Base-by-base conservation (phyloP, 2,113 vertebrate genomes). In the Pelecanus crispus region DNA sequence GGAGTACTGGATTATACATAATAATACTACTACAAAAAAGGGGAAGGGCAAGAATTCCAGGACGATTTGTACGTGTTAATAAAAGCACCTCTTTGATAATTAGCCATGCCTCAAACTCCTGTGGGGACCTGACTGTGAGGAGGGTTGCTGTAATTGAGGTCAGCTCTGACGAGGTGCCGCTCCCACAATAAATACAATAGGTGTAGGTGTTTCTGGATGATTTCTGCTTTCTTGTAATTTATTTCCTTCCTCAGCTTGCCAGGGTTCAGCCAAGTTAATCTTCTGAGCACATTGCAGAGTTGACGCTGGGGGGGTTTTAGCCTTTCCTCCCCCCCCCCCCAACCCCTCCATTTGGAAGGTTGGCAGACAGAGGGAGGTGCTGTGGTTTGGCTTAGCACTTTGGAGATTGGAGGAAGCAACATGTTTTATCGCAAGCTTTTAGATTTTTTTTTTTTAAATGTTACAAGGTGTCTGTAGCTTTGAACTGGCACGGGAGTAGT, bases 51-150 rank as follows among this genome's bases (percentile, higher is more conserved):
- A 32, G 52, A 56, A 61, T 70, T 92, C 6, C 62, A 36, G 68
- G 56, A 34, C 2, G 11, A 21, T 75, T 24, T 36, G 42, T 52
- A 4, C 0, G 0, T 32, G 44, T 63, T 65, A 50, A 34, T 75
- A 17, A 84, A 62, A 82, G n/a, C 66, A 75, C 20, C 44, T 75
- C 34, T 61, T 28, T 34, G 65, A 6, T 85, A 68, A 85, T 79
- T 32, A 68, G 74, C 74, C 18, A 1, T 72, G 77, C 61, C 77
- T 90, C 3, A 1, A 73, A 31, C 67, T 70, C 11, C 7, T 34
- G 58, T 29, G 79, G 53, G 73, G 71, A 40, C 86, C 49, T 74
- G 89, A 4, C 52, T 42, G 44, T 6, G 75, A 50, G 80, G 38
- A 84, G 68, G 21, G 74, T 13, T 72, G 70, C 36, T 50, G 0